phyloP scores from a whole-genome alignment of 2,113 vertebrate species.

The Sus scrofa region DNA sequence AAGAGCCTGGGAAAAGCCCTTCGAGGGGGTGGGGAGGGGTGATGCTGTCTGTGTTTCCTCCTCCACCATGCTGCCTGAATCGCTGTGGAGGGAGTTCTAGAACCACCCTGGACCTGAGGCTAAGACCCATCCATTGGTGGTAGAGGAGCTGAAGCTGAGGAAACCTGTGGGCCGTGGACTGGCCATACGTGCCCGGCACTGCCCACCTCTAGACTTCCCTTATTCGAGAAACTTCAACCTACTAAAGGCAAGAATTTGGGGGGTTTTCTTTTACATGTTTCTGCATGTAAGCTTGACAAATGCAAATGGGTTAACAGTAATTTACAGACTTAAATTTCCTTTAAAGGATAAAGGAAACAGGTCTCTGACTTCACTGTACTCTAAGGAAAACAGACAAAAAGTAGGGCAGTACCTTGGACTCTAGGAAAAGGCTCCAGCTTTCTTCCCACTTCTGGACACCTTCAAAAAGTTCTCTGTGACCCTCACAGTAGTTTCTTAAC shows the following conservation, averaged over 20 bases:
- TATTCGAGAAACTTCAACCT: neutral
- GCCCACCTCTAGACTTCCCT: neutral
- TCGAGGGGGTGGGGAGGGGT: neutral
- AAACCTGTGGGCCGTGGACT: neutral
- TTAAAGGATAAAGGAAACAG: neutral
- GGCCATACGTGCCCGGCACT: neutral
- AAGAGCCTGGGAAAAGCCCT: neutral
- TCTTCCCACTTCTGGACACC: too few species aligned
- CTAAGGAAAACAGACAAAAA: neutral
- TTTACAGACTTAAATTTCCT: neutral
- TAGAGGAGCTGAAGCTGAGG: neutral
- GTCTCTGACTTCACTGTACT: neutral
- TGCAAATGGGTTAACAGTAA: neutral
- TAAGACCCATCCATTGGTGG: neutral
- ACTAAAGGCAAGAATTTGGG: neutral
- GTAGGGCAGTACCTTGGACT: slow-evolving; percentile 84
- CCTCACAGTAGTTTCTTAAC: too few species aligned
- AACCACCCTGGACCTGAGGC: neutral
- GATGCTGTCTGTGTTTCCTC: neutral
- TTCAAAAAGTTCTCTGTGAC: too few species aligned
- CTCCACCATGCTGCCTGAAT: neutral
- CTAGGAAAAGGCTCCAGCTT: too few species aligned
- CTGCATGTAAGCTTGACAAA: neutral
- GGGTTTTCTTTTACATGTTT: neutral
- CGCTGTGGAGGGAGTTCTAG: neutral